A percentile compares a stretch with the other conserved stretches of the same genome.
Evolutionary conservation across 2,113 vertebrate species (phyloP).

Genomic region (Hippolais icterina): DNA sequence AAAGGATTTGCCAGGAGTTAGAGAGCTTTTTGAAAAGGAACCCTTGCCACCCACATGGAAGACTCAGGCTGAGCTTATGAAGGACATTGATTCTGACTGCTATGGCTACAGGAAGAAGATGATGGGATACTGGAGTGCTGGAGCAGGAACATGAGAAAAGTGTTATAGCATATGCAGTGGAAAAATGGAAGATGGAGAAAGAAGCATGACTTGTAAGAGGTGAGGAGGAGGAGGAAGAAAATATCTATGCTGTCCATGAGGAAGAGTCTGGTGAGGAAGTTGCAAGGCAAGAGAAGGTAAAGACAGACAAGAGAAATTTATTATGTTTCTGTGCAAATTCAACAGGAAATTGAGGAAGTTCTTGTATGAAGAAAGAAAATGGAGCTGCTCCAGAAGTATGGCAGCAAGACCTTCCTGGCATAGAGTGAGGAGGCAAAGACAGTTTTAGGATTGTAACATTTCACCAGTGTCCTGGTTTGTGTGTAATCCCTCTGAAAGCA

Average conservation of each 20-base stretch:
- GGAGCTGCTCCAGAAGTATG: conserved; percentile 94
- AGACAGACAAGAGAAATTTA: conserved; percentile 86
- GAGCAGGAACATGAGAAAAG: too few species aligned
- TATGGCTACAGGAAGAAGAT: too few species aligned
- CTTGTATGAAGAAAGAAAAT: conserved; percentile 95
- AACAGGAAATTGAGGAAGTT: conserved; percentile 96
- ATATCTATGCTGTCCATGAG: conserved; percentile 85
- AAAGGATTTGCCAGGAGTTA: too few species aligned
- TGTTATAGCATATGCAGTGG: conserved; percentile 83
- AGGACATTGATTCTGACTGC: too few species aligned
- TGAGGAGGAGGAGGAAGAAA: conserved; percentile 86
- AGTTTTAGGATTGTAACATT: conserved; percentile 84
- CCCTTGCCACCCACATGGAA: too few species aligned
- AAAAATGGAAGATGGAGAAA: conserved; percentile 87
- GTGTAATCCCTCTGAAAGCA: neutral
- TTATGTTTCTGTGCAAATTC: conserved; percentile 93
- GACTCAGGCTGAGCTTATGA: too few species aligned
- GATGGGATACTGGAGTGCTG: too few species aligned
- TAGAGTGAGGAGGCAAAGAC: conserved; percentile 91
- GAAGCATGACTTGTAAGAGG: conserved; percentile 79
- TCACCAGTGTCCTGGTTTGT: neutral
- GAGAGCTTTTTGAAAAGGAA: too few species aligned
- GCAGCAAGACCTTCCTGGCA: conserved; percentile 93
- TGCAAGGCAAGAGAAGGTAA: conserved; percentile 80
- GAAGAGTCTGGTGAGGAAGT: conserved; percentile 88